These are phyloP conservation scores for Drosophila pectinifera DNA, from an alignment of 1,140 invertebrate genomes.

Conservation along the genomic window DNA sequence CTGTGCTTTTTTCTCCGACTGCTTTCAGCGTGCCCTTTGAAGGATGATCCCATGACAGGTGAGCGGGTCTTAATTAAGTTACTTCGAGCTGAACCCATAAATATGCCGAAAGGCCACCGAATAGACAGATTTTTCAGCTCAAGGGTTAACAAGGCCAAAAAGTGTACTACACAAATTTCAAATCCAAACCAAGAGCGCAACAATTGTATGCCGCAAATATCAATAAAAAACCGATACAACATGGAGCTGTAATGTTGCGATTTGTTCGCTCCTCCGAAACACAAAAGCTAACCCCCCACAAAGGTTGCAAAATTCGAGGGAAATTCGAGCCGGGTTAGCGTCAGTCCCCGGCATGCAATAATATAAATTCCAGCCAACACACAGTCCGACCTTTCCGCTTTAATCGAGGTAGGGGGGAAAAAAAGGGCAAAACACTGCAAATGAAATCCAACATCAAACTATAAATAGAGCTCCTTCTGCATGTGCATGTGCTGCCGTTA, in stretches of 20 bases:
- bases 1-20: not conserved
- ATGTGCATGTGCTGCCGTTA: constrained; percentile 38
- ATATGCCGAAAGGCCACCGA: constrained; percentile 28
- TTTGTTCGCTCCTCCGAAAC: constrained; percentile 32
- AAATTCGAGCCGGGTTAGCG: constrained; percentile 32
- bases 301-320: not conserved
- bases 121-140: constrained; percentile 7
- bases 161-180: constrained; percentile 44
- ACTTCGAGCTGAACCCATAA: constrained; percentile 43
- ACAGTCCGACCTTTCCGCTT: constrained; percentile 32
- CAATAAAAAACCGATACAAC: constrained; percentile 54
- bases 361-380: constrained; percentile 68
- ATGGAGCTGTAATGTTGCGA: constrained; percentile 60
- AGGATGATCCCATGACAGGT: constrained; percentile 40
- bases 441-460: constrained; percentile 59
- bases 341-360: constrained; percentile 71
- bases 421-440: constrained; percentile 25
- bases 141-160: constrained; percentile 49
- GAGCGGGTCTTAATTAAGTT: constrained; percentile 35
- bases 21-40: constrained; percentile 5
- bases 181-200: constrained; percentile 43
- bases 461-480: constrained; percentile 49
- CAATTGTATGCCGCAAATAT: constrained; percentile 71
- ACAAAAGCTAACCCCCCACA: constrained; percentile 13
- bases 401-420: constrained; percentile 25